Evolutionary conservation across 2,888 invertebrate species (phyloP), one percentile per base, ranked within the genome.

Genomic region (Colletes collaris): DNA sequence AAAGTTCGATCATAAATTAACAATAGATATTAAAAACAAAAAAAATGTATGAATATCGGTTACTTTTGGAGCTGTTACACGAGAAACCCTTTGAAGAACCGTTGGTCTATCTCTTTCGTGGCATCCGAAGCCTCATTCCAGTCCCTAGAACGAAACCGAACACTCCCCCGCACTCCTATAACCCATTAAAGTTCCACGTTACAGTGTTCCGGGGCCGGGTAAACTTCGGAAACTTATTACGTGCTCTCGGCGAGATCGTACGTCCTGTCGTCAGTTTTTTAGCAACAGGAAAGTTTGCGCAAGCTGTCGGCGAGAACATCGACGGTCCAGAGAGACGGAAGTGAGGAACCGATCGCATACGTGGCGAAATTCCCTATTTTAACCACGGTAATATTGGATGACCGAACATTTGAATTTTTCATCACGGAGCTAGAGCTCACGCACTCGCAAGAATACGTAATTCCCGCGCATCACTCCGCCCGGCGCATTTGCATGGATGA

Each of bases 121-220:
- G 44, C 8, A 10, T 46, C 10, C 8, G 10, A 8, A 46, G 44
- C 10, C 44, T 8, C 8, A 49, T 16, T 50, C 56, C 35, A 53
- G 52, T 52, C 53, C 55, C 63, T n/a, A 52, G 55, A 68, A 50
- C 66, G 66, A 40, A 49, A 53, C 7, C 10, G 27, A 49, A 19
- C 40, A 19, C 10, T 27, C 64, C 44, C 13, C 49, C 59, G 37
- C 10, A 16, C 37, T 68, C 58, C 27, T 13, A 13, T 16, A 65
- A 66, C 65, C 56, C 35, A 70, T 78, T 69, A 66, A 76, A 78
- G 65, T 76, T 76, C n/a, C 56, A 1, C 62, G 65, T 37, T 56
- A 59, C 76, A 59, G 49, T 16, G 55, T 60, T 16, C 53, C 76
- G 27, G 60, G 50, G 3, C 16, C 19, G 11, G 59, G 64, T 3